These are phyloP conservation scores for Cydia splendana DNA, from an alignment of 1,140 invertebrate genomes.

Conservation along the genomic window DNA sequence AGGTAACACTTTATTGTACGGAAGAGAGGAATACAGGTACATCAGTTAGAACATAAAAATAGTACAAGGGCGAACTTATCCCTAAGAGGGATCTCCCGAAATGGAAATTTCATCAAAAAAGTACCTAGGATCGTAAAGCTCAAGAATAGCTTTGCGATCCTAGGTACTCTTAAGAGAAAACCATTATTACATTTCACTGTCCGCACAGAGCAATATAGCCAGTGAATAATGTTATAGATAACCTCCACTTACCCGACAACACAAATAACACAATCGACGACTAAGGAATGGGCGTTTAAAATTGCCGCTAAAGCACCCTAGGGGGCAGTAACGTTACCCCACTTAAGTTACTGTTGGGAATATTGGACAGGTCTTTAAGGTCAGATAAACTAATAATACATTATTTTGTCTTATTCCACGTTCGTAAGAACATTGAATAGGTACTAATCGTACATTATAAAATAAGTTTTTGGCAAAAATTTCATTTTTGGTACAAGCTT, in stretches of 20 bases:
- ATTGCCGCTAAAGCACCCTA: background rate
- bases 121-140: too few relatives aligned
- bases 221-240: background rate
- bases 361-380: background rate
- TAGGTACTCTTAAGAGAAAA: too few relatives aligned
- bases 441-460: too few relatives aligned
- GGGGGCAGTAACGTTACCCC: constrained; percentile 4
- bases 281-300: background rate
- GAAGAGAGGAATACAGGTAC: too few relatives aligned
- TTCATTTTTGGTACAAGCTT: too few relatives aligned
- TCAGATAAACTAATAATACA: background rate
- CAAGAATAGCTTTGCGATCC: too few relatives aligned
- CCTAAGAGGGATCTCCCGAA: too few relatives aligned
- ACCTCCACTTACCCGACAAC: background rate
- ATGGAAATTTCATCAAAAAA: too few relatives aligned
- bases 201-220: constrained; percentile 1
- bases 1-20: too few relatives aligned
- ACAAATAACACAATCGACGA: background rate
- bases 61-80: too few relatives aligned
- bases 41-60: too few relatives aligned
- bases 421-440: background rate
- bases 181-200: background rate
- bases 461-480: too few relatives aligned
- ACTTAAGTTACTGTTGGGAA: background rate
- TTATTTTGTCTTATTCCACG: background rate